Evolutionary conservation across 2,888 invertebrate genomes (phyloP), one percentile per base, ranked within the genome.

Genomic region (Chloroclystis v-ata): DNA sequence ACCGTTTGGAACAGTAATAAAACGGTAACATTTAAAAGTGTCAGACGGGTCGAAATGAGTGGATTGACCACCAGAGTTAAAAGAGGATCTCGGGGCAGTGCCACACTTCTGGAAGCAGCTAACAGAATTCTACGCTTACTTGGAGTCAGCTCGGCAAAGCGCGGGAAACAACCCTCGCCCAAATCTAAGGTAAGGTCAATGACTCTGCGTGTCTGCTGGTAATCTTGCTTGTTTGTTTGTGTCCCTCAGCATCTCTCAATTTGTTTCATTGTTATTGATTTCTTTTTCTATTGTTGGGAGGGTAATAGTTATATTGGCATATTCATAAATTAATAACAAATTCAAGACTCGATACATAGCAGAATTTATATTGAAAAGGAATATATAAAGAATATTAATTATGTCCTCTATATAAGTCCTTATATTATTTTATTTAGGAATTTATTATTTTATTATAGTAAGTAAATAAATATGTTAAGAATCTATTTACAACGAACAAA

Each of bases 31-130:
- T 65, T 72, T 57, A 71, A 73, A n/a, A 72, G 71, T 78, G 76
- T 75, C 74, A 72, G 75, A 70, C 73, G 73, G 77, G 72, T 80
- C 86, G 89, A 83, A 79, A 89, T 89, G 89, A 89, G 87, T 72
- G 86, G 85, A 79, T 82, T 88, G 87, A 83, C 86, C 77, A 80
- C 80, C 70, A 85, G 85, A 80, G 83, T 84, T 63, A 88, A 89
- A 82, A 78, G 89, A 75, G 85, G 89, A 75, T 89, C 89, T 77
- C 82, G 88, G 76, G 88, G 89, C 66, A 87, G 88, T 76, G 88
- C 85, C 56, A 88, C 88, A 72, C 84, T 89, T 67, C 76, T 89
- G 50, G 89, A 87, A 72, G 88, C 89, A 71, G 89, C 88, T 48
- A 87, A 88, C 80, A 86, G 88, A 74, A 89, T 89, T 80, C 81